A percentile compares a stretch with the other conserved stretches of the same genome.
phyloP scores from a whole-genome alignment of 2,113 vertebrate species.

The Daphoenositta chrysoptera region DNA sequence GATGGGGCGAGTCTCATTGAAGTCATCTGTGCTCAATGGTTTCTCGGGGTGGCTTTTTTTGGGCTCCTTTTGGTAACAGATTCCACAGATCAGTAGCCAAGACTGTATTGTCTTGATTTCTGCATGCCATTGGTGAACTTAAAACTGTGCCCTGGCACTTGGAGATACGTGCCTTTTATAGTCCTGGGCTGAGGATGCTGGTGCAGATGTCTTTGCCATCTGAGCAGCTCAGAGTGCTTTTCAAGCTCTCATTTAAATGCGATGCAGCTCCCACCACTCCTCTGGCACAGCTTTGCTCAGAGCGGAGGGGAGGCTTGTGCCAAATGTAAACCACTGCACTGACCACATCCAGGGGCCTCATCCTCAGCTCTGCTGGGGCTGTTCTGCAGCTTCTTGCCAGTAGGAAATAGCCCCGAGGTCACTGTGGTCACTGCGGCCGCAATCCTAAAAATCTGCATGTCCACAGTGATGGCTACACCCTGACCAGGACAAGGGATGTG shows the following conservation, averaged over 20 bases:
- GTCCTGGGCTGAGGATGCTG: neutral
- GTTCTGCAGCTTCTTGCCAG: neutral
- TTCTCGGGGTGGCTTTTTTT: neutral
- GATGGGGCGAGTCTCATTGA: neutral
- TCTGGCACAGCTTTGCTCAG: neutral
- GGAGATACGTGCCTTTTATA: neutral
- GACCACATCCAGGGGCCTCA: neutral
- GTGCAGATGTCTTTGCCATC: neutral
- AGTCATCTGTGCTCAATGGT: neutral
- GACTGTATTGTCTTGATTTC: neutral
- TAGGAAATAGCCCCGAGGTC: neutral
- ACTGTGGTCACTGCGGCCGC: neutral
- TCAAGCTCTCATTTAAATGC: slow-evolving; percentile 18
- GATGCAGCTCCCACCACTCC: neutral
- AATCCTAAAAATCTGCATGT: neutral
- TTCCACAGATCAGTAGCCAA: slow-evolving; percentile 20
- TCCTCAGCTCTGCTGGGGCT: neutral
- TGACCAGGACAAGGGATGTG: neutral
- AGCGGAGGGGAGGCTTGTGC: neutral
- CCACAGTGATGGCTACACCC: neutral
- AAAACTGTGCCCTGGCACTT: neutral
- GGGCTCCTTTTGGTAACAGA: neutral
- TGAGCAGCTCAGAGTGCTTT: neutral
- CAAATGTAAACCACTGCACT: neutral
- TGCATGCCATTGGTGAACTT: neutral